These are phyloP conservation scores for Mastigias papua DNA, from an alignment of 30 jellyfish, hydroid and myxozoan genomes.

Conservation along the genomic window DNA sequence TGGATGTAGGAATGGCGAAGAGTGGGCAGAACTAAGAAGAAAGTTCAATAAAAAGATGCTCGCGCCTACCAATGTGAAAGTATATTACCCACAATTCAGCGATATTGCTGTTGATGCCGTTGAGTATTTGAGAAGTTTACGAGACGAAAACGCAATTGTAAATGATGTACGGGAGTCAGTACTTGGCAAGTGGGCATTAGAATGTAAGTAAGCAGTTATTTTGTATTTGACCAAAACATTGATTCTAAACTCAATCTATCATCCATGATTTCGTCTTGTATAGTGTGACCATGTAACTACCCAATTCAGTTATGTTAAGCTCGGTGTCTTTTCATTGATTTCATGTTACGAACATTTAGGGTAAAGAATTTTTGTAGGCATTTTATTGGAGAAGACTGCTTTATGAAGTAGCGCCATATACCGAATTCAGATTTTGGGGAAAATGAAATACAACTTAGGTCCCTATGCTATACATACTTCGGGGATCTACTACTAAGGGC, in stretches of 20 bases:
- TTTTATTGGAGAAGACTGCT: no score
- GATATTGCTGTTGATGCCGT: slow-evolving; percentile 49
- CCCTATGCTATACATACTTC: no score
- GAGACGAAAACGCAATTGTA: slow-evolving; percentile 15
- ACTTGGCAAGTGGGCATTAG: slow-evolving; percentile 59
- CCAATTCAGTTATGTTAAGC: no score
- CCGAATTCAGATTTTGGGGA: no score
- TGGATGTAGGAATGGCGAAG: slow-evolving; percentile 43
- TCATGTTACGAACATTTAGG: no score
- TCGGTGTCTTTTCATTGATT: no score
- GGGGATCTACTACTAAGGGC: no score
- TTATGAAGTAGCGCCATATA: no score
- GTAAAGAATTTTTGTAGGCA: no score
- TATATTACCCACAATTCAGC: slow-evolving; percentile 36
- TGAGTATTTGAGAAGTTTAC: not conserved
- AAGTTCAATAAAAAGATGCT: slow-evolving; percentile 8
- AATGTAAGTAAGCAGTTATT: slow-evolving; percentile 5
- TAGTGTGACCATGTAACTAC: not conserved
- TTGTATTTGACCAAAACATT: not conserved
- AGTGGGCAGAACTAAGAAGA: slow-evolving; percentile 33
- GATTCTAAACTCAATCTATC: not conserved
- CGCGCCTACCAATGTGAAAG: slow-evolving; percentile 14
- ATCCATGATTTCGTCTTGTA: not conserved
- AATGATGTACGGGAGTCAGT: slow-evolving; percentile 1
- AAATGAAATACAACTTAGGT: no score